Conservation (phyloP, 2,888 invertebrate genomes). For the Aricia artaxerxes region DNA sequence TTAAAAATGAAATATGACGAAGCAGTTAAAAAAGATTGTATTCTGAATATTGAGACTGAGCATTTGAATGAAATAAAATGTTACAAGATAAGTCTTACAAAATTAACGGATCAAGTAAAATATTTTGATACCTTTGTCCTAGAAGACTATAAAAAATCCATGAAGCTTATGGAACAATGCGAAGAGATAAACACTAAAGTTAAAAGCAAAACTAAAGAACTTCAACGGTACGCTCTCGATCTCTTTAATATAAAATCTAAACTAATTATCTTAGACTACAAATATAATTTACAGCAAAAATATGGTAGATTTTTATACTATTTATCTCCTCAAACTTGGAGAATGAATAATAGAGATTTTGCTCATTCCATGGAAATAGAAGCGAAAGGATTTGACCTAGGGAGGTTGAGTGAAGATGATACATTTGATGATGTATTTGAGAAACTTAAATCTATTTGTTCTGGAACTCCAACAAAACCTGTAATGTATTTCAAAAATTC, state of each 20-base stretch:
- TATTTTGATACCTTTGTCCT: slow-evolving; percentile 82
- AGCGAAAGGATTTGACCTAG: slow-evolving; percentile 68
- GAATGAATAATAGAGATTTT: slow-evolving; percentile 74
- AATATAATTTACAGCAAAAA: slow-evolving; percentile 82
- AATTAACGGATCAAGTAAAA: slow-evolving; percentile 75
- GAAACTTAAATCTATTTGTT: slow-evolving; percentile 72
- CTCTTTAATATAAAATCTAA: slow-evolving; percentile 62
- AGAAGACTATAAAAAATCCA: slow-evolving; percentile 81
- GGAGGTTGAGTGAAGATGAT: slow-evolving; percentile 61
- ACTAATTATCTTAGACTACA: slow-evolving; percentile 82
- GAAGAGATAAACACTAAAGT: slow-evolving; percentile 69
- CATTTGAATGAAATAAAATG: slow-evolving; percentile 74
- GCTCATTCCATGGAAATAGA: slow-evolving; percentile 70
- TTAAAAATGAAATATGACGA: slow-evolving; percentile 55
- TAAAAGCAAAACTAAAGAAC: slow-evolving; percentile 62
- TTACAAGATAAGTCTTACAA: slow-evolving; percentile 69
- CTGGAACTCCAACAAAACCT: slow-evolving; percentile 63
- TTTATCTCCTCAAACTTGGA: slow-evolving; percentile 83
- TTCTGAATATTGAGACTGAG: slow-evolving; percentile 78
- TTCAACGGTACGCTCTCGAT: slow-evolving; percentile 65
- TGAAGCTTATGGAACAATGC: slow-evolving; percentile 74
- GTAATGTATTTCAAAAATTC: slow-evolving; percentile 80
- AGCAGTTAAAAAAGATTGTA: slow-evolving; percentile 70
- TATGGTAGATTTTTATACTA: slow-evolving; percentile 85
- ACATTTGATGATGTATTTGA: slow-evolving; percentile 65